Evolutionary conservation across 2,797 vertebrate genomes (phyloP).

Genomic region (Prunella strophiata): DNA sequence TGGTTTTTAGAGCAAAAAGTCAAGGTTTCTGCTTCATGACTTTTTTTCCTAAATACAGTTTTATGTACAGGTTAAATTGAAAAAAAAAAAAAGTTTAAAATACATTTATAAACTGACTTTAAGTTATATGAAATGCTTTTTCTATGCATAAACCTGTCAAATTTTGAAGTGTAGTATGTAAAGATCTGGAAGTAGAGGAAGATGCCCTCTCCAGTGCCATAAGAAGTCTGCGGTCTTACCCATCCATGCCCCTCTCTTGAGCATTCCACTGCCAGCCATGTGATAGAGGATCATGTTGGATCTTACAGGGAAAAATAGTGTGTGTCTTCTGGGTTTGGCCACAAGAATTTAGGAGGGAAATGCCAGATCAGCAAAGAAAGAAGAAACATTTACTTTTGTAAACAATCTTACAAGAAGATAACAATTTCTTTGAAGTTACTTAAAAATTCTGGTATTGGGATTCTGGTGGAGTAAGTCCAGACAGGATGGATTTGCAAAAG

Average conservation of each 20-base stretch:
- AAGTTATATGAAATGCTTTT: neutral
- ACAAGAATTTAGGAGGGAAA: neutral
- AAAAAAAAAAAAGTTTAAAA: neutral
- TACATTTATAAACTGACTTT: neutral
- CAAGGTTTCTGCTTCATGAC: neutral
- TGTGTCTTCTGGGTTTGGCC: neutral
- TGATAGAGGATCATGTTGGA: neutral
- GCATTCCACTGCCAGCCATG: neutral
- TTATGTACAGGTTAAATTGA: neutral
- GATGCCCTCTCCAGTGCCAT: neutral
- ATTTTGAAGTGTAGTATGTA: neutral
- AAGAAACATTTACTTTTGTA: conserved; percentile 8
- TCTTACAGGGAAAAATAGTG: neutral
- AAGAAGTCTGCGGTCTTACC: neutral
- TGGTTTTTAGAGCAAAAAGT: neutral
- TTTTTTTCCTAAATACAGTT: neutral
- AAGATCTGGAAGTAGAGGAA: neutral
- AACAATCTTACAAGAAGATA: neutral
- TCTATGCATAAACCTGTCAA: neutral
- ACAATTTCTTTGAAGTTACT: neutral
- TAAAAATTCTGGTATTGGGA: neutral
- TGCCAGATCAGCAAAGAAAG: neutral
- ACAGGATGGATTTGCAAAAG: neutral
- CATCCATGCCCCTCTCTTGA: neutral
- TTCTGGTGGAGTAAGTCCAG: neutral